Evolutionary conservation across 1,140 invertebrate genomes (phyloP).

Genomic region (Stegodyphus dumicola): DNA sequence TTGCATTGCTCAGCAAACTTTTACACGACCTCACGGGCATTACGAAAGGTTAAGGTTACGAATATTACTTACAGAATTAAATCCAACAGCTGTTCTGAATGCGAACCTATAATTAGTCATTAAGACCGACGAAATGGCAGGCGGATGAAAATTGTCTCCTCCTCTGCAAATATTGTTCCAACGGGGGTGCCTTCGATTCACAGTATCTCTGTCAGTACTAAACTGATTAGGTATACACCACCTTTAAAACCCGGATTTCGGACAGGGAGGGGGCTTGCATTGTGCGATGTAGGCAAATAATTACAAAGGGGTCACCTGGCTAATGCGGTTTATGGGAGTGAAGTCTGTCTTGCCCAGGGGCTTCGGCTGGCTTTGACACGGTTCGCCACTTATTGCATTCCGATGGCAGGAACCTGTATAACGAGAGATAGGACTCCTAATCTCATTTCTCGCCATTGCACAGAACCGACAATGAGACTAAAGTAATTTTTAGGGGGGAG

Average conservation of each 20-base stretch:
- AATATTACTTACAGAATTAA: no score
- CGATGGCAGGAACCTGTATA: constrained; percentile 14
- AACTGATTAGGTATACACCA: not conserved
- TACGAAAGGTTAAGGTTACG: no score
- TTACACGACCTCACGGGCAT: no score
- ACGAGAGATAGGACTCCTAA: constrained; percentile 44
- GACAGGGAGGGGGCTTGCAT: not conserved
- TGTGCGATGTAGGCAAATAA: constrained; percentile 45
- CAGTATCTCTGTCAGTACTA: not conserved
- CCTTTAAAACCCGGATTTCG: constrained; percentile 17
- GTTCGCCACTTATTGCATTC: constrained; percentile 55
- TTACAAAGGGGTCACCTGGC: constrained; percentile 51
- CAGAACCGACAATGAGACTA: constrained; percentile 60
- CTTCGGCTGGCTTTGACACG: constrained; percentile 33
- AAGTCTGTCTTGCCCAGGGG: not conserved
- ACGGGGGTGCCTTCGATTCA: not conserved
- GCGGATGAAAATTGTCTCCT: not conserved
- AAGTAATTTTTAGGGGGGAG: constrained; percentile 58
- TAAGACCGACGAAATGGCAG: not conserved
- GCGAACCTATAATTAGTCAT: no score
- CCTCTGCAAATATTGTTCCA: not conserved
- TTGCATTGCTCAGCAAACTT: no score
- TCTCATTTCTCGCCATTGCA: constrained; percentile 55
- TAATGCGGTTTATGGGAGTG: constrained; percentile 34
- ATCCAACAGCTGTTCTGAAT: no score